Base-by-base conservation (phyloP, 2,888 invertebrate genomes). In the Drosophila anceps region DNA sequence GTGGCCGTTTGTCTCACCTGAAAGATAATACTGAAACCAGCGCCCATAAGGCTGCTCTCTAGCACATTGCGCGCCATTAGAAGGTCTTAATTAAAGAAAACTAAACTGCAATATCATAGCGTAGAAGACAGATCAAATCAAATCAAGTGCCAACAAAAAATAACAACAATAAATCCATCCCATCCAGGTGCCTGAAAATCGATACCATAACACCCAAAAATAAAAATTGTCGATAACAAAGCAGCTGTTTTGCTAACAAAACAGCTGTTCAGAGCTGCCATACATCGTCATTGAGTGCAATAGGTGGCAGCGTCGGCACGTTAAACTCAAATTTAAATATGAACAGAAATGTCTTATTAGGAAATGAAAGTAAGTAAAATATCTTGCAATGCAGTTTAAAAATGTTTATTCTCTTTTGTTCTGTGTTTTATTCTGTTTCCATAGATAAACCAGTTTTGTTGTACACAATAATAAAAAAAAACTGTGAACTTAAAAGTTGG, bases 1-100 rank as follows among this genome's bases (percentile, higher is more conserved):
- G 8, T 39, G 43, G 43, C 35, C 20, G 20, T 3, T 9, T 57
- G 43, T 0, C 80, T 77, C 69, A 93, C 93, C 91, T 93, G 93
- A 83, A 93, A 93, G 58, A 92, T 90, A 77, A 93, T 93, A 76
- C 92, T 93, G 76, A 93, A 91, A 60, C 91, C 92, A 48, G 92
- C 93, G 77, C 91, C 93, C 33, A 93, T 83, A 43, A 93, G 80
- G 76, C 93, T 93, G 72, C 92, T 93, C 71, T 92, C 90, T 62
- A 93, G 89, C 60, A 93, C 90, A 80, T 93, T 93, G 54, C 93
- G 90, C 48, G 86, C 82, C 93, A 93, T 93, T 44, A 24, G 15
- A 48, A 66, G 44, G 8, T 53, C 12, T 73, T 66, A 73, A 9
- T 70, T 48, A 59, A 35, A 54, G 43, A 13, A 31, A 44, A 58